Evolutionary conservation across 2,113 vertebrate genomes (phyloP).

Genomic region (Coryphaenoides rupestris): DNA sequence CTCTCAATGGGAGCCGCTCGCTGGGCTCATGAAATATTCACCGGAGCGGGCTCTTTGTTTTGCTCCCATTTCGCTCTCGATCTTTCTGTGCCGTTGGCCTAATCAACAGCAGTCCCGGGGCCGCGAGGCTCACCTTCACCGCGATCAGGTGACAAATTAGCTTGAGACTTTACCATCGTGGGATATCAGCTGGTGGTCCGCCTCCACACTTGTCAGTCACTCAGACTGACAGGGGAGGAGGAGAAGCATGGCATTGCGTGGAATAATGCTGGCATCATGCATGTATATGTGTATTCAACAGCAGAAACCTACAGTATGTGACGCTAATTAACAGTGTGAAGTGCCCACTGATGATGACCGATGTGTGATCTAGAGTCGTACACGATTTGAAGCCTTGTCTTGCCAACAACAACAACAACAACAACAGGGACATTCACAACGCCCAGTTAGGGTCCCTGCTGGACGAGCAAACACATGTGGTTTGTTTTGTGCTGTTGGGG

Average conservation of each 20-base stretch:
- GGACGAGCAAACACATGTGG: too few relatives aligned
- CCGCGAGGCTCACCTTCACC: conserved; percentile 26
- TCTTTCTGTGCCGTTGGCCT: conserved; percentile 9
- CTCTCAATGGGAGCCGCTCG: conserved; percentile 56
- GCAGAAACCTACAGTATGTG: too few relatives aligned
- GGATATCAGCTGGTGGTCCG: conserved; percentile 19
- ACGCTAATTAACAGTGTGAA: too few relatives aligned
- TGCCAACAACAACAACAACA: too few relatives aligned
- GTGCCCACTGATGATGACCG: too few relatives aligned
- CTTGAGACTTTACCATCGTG: conserved; percentile 41
- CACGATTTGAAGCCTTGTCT: too few relatives aligned
- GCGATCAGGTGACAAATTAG: conserved; percentile 59
- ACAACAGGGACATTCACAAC: too few relatives aligned
- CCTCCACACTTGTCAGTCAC: too few relatives aligned
- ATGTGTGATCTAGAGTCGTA: too few relatives aligned
- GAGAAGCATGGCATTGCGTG: not conserved
- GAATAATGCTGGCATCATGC: not conserved
- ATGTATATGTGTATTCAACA: not conserved
- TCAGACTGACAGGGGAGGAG: conserved; percentile 18
- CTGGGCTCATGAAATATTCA: conserved; percentile 65
- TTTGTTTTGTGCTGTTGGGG: not conserved
- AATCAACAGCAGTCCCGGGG: conserved; percentile 11
- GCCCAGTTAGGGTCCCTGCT: too few relatives aligned
- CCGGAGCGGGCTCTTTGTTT: conserved; percentile 31
- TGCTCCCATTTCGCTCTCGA: not conserved